A percentile compares a stretch with the other conserved stretches of the same genome.
phyloP scores from a whole-genome alignment of 2,113 vertebrate species.

The Heterochromis multidens region DNA sequence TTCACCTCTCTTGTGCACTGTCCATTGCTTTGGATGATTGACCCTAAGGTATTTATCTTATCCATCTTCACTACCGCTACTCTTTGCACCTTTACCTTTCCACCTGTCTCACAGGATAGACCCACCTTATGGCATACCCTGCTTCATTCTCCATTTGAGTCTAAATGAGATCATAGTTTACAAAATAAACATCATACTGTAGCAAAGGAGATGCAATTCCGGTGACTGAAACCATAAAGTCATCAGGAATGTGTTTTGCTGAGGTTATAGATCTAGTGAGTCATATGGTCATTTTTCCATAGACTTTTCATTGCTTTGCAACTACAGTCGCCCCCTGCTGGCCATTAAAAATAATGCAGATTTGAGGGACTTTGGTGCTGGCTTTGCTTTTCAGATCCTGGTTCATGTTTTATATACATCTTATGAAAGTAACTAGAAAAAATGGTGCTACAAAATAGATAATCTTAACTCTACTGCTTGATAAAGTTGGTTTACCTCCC shows the following conservation, averaged over 20 bases:
- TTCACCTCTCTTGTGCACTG: neutral
- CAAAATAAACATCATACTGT: neutral
- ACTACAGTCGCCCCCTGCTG: neutral
- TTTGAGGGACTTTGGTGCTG: neutral
- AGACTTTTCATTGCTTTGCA: neutral
- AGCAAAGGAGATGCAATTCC: neutral
- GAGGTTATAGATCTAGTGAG: neutral
- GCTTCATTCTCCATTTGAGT: neutral
- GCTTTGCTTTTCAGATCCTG: neutral
- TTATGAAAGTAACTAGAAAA: neutral
- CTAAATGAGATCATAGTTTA: neutral
- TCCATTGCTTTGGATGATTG: neutral
- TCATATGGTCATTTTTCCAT: neutral
- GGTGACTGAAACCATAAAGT: neutral
- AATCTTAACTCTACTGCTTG: neutral
- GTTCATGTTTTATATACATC: neutral
- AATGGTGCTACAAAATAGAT: neutral
- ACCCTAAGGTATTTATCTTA: neutral
- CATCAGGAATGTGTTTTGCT: neutral
- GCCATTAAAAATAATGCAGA: neutral
- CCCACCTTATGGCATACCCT: neutral
- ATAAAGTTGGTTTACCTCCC: accelerated
- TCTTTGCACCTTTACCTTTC: neutral
- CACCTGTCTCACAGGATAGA: neutral
- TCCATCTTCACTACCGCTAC: neutral